Evolutionary conservation across 2,797 vertebrate species (phyloP), one percentile per base, ranked within the genome.

Genomic region (Aratinga solstitialis): DNA sequence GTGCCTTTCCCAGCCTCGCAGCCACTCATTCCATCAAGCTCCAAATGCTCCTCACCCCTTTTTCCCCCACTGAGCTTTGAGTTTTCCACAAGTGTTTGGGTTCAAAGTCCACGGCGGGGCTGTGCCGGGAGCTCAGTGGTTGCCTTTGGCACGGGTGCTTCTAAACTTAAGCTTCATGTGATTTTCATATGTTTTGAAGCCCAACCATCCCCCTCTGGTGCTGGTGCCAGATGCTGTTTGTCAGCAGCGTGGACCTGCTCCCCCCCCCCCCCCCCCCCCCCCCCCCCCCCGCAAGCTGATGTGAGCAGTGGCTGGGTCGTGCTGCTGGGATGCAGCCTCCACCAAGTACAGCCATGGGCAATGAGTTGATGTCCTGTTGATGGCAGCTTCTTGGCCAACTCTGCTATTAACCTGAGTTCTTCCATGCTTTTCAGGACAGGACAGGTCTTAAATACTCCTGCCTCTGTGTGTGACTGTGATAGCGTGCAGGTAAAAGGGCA

Each of bases 391-490:
- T 53, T 53, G 29, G 36, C 59, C 51, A 43, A 1, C 51, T 26
- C 58, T 59, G 5, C n/a, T 24, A 3, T 59, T 24, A 23, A 40
- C 32, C 18, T 14, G 5, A 24, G 17, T n/a, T 47, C 30, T 48
- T 36, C 22, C 9, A 34, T 34, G 15, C 43, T 58, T 50, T 45
- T 9, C 27, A 9, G 56, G 58, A 27, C 1, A 0, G 10, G 11
- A 2, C 3, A 16, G n/a, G 4, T 27, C 67, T 19, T 2, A 3
- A 18, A 29, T 32, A 20, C 4, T 24, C 3, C 51, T 1, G 15
- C 13, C 22, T 30, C n/a, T 5, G 34, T 15, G 47, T 2, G 0
- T 20, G 26, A 8, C 7, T 5, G 14, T 40, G 45, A 16, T 12
- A 10, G 22, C 7, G 22, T n/a, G 26, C 0, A 1, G 29, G 13